phyloP scores from a whole-genome alignment of 2,113 vertebrate genomes.

The Grammatotria lemairii region DNA sequence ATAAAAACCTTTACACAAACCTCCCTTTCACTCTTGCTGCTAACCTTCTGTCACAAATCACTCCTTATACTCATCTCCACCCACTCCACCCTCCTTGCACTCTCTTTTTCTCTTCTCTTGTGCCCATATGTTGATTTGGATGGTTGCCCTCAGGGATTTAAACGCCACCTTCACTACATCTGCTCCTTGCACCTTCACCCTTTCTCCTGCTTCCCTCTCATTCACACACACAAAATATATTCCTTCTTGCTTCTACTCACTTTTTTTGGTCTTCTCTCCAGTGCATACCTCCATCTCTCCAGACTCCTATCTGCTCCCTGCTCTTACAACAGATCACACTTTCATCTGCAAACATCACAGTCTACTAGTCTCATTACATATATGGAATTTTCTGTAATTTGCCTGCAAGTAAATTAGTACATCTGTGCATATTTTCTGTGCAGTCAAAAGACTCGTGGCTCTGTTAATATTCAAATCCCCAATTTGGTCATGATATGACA shows the following conservation, averaged over 20 bases:
- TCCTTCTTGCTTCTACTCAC: background rate
- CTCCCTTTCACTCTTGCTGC: background rate
- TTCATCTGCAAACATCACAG: background rate
- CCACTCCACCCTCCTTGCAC: background rate
- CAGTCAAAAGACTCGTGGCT: background rate
- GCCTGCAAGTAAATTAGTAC: background rate
- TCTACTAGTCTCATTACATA: background rate
- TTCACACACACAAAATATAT: background rate
- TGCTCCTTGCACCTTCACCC: rapidly evolving
- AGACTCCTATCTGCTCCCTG: background rate
- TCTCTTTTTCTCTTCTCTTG: background rate
- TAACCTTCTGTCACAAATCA: background rate
- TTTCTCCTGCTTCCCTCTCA: background rate
- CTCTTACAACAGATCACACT: background rate
- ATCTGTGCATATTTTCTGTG: background rate
- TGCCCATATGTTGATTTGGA: background rate
- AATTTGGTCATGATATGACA: background rate
- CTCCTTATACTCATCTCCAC: background rate
- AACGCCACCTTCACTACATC: background rate
- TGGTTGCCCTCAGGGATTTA: background rate
- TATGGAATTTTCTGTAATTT: background rate
- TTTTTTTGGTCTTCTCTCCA: background rate
- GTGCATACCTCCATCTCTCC: background rate
- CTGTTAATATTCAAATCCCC: background rate
- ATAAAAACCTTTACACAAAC: background rate